A percentile compares a stretch with the other conserved stretches of the same genome.
Evolutionary conservation across 2,888 invertebrate species (phyloP).

Genomic region (Ochlodes sylvanus): DNA sequence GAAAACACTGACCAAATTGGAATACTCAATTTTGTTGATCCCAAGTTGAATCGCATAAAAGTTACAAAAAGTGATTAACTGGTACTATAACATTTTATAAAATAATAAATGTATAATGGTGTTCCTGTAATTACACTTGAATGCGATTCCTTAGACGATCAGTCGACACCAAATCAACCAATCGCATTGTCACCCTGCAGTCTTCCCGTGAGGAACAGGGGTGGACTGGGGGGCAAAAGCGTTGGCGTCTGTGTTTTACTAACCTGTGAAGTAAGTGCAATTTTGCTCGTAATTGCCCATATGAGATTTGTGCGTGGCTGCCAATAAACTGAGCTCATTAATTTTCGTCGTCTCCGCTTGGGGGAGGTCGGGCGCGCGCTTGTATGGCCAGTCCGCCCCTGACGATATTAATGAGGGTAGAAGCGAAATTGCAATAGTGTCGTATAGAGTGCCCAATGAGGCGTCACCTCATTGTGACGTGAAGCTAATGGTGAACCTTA

Average conservation of each 20-base stretch:
- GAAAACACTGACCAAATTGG: slow-evolving; percentile 59
- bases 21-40: slow-evolving; percentile 57
- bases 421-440: slow-evolving; percentile 84
- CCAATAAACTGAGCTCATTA: slow-evolving; percentile 86
- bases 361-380: slow-evolving; percentile 83
- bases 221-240: slow-evolving; percentile 83
- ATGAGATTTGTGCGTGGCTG: slow-evolving; percentile 85
- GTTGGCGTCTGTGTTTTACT: slow-evolving; percentile 81
- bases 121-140: slow-evolving; percentile 55
- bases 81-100: slow-evolving; percentile 29
- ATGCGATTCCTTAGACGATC: slow-evolving; percentile 69
- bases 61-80: slow-evolving; percentile 49
- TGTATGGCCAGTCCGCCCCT: slow-evolving; percentile 86
- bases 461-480: slow-evolving; percentile 72
- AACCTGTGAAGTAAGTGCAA: slow-evolving; percentile 86
- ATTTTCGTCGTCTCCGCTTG: slow-evolving; percentile 85
- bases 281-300: slow-evolving; percentile 85
- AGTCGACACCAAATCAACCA: slow-evolving; percentile 70
- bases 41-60: slow-evolving; percentile 72
- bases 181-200: slow-evolving; percentile 80
- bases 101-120: slow-evolving; percentile 43
- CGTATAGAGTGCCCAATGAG: slow-evolving; percentile 74
- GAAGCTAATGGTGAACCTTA: slow-evolving; percentile 78
- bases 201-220: slow-evolving; percentile 84
- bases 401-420: slow-evolving; percentile 85